These are phyloP conservation scores for Eudasyphora cyanicolor DNA, from an alignment of 2,888 invertebrate genomes.

Conservation along the genomic window DNA sequence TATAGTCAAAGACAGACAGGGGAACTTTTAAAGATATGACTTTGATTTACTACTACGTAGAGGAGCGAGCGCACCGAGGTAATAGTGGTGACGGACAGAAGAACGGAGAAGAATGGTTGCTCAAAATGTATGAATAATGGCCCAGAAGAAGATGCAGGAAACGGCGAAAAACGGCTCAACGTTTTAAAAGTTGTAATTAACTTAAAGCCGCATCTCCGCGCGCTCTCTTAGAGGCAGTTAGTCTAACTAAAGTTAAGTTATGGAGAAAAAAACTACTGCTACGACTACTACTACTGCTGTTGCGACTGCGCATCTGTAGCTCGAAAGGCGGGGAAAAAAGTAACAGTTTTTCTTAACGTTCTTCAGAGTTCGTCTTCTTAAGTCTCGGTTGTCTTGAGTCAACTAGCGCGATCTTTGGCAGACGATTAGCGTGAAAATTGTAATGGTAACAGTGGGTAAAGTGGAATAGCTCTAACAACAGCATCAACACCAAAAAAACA, in stretches of 20 bases:
- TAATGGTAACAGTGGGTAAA: slow-evolving; percentile 23
- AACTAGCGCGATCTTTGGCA: slow-evolving; percentile 34
- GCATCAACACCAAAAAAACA: neutral
- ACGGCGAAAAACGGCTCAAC: slow-evolving; percentile 27
- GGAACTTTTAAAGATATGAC: neutral
- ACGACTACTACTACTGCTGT: too few relatives aligned
- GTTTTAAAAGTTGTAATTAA: slow-evolving; percentile 56
- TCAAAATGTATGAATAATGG: too few relatives aligned
- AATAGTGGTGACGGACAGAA: too few relatives aligned
- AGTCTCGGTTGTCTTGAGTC: too few relatives aligned
- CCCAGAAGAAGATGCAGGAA: neutral
- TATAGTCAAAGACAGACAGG: neutral
- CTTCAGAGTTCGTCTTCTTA: neutral
- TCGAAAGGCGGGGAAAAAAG: neutral
- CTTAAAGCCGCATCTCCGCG: slow-evolving; percentile 10
- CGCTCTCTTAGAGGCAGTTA: neutral
- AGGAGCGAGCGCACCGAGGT: too few relatives aligned
- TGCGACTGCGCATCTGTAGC: neutral
- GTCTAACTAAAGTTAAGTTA: slow-evolving; percentile 16
- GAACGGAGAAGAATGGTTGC: too few relatives aligned
- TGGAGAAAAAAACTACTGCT: slow-evolving; percentile 3
- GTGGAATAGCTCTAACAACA: neutral
- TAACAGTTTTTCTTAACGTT: slow-evolving; percentile 43
- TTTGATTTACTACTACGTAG: neutral
- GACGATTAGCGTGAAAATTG: slow-evolving; percentile 50